Percentiles rank a stretch among this genome's conserved stretches.
phyloP scores from a whole-genome alignment of 2,888 invertebrate genomes.

The Gymnoscelis rufifasciata region DNA sequence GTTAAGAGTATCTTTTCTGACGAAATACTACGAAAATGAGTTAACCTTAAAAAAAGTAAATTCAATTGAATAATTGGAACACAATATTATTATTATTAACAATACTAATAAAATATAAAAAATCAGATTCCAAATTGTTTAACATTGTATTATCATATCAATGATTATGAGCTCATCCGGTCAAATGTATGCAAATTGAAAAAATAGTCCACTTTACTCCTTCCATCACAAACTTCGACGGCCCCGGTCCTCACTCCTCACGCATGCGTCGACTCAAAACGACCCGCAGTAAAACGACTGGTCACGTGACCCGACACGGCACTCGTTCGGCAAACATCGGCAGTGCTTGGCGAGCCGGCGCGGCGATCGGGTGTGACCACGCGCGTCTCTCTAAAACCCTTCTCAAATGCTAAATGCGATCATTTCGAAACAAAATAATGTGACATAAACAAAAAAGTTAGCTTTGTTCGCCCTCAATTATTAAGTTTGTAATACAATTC shows the following conservation, averaged over 20 bases:
- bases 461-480: conserved; percentile 48
- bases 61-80: too few relatives aligned
- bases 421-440: conserved; percentile 62
- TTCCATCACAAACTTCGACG: conserved; percentile 32
- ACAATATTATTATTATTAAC: too few relatives aligned
- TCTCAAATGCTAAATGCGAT: conserved; percentile 69
- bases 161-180: too few relatives aligned
- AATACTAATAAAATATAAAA: too few relatives aligned
- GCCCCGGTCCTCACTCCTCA: conserved; percentile 35
- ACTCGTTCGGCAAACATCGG: conserved; percentile 74
- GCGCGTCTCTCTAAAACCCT: conserved; percentile 43
- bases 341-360: conserved; percentile 67
- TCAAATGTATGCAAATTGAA: background rate
- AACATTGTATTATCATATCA: too few relatives aligned
- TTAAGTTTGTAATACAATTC: conserved; percentile 40
- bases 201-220: conserved; percentile 45
- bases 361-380: conserved; percentile 45
- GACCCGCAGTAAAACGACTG: conserved; percentile 79
- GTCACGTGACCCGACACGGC: conserved; percentile 79
- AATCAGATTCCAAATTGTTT: too few relatives aligned
- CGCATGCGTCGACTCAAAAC: conserved; percentile 73
- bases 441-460: conserved; percentile 59
- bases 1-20: too few relatives aligned
- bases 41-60: too few relatives aligned
- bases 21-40: too few relatives aligned